Conservation (phyloP, 2,113 vertebrate species). For the Sisor rabdophorus region DNA sequence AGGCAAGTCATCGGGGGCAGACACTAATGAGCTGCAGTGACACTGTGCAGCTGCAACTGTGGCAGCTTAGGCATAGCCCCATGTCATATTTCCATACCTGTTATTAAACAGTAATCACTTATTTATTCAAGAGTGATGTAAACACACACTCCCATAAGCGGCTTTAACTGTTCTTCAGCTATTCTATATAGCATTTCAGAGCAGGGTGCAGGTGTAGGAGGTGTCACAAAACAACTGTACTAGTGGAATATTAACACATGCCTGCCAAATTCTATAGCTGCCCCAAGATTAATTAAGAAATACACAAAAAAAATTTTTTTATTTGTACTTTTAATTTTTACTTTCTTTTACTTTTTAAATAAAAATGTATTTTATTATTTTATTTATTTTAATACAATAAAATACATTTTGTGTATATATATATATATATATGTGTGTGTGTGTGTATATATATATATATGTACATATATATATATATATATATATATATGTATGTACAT, state of each 20-base stretch:
- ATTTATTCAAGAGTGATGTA: conserved; percentile 33
- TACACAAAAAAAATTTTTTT: too few relatives aligned
- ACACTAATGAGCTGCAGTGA: conserved; percentile 36
- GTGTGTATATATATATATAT: too few relatives aligned
- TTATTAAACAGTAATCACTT: conserved; percentile 35
- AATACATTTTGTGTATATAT: too few relatives aligned
- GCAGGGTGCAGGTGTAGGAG: neutral
- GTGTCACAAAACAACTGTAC: neutral
- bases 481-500: too few relatives aligned
- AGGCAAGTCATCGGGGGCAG: conserved; percentile 19
- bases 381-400: too few relatives aligned
- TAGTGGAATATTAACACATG: conserved; percentile 6
- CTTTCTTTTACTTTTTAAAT: too few relatives aligned
- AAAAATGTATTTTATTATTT: too few relatives aligned
- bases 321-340: too few relatives aligned
- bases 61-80: neutral
- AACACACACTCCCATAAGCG: neutral
- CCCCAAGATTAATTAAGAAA: conserved; percentile 11
- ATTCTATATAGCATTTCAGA: neutral
- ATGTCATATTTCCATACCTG: conserved; percentile 18
- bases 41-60: conserved; percentile 17
- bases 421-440: too few relatives aligned
- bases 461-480: too few relatives aligned
- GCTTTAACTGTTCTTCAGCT: neutral
- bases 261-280: conserved; percentile 32